These are phyloP conservation scores for Furcifer pardalis DNA, from an alignment of 2,797 vertebrate genomes.

Conservation along the genomic window DNA sequence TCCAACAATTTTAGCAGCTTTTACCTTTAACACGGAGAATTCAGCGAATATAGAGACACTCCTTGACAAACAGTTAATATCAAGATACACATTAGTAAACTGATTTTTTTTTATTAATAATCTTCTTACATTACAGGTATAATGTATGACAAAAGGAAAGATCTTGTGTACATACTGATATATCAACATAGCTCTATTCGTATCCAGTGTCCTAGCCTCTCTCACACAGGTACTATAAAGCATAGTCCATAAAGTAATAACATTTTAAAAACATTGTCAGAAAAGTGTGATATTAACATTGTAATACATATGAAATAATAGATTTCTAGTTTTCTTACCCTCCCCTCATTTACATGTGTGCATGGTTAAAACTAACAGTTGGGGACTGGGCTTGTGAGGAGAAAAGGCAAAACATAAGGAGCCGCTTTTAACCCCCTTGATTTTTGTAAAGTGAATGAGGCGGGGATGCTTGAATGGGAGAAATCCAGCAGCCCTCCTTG, in stretches of 20 bases:
- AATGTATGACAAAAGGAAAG: slow-evolving; percentile 84
- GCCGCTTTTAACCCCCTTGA: slow-evolving; percentile 29
- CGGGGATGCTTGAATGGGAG: slow-evolving; percentile 54
- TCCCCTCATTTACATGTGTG: slow-evolving; percentile 60
- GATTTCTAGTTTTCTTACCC: slow-evolving; percentile 68
- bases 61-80: background rate
- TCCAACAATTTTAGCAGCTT: background rate
- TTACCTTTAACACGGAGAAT: background rate
- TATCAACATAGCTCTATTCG: slow-evolving; percentile 84
- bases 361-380: slow-evolving; percentile 68
- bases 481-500: slow-evolving; percentile 51
- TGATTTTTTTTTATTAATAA: slow-evolving; percentile 84
- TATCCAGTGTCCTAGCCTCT: slow-evolving; percentile 87
- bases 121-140: slow-evolving; percentile 85
- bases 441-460: slow-evolving; percentile 57
- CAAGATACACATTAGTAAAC: slow-evolving; percentile 54
- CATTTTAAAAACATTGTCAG: slow-evolving; percentile 68
- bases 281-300: slow-evolving; percentile 82
- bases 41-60: background rate
- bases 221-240: slow-evolving; percentile 86
- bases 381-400: slow-evolving; percentile 62
- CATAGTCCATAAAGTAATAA: slow-evolving; percentile 81
- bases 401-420: slow-evolving; percentile 46
- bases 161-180: slow-evolving; percentile 81
- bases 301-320: slow-evolving; percentile 79